Base-by-base conservation (phyloP, 1,140 invertebrate genomes). In the Sarcophaga bullata region DNA sequence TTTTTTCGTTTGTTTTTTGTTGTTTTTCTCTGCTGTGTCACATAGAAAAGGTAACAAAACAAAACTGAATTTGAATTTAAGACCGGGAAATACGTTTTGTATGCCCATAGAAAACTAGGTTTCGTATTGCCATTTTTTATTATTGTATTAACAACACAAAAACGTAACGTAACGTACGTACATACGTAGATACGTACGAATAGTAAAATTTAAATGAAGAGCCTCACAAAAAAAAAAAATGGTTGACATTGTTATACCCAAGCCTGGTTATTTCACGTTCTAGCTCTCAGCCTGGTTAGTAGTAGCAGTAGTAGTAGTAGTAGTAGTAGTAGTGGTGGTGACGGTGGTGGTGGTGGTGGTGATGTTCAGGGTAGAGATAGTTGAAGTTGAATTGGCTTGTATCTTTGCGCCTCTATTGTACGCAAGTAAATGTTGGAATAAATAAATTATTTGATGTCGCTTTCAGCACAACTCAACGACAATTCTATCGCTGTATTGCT, bases 381-480 rank as follows among this genome's bases (percentile, higher is more conserved):
- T 58, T 58, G 54, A 15, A 11, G 52, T 58, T 58, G 8, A 58
- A 15, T 37, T 37, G 25, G 25, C 13, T 68, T 17, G 62, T 68
- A 25, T 68, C 62, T 68, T 10, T 52, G 25, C 25, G 25, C 25
- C 25, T 37, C 62, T 68, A 68, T 68, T 68, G 62, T 68, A 68
- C 62, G n/a, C 19, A 68, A 68, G 62, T 68, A 68, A 68, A 68
- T 68, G 62, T 68, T 37, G 10, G 62, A 68, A 68, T 68, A 68
- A 68, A 68, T 68, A 68, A 68, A 68, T 68, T 68, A 68, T 68
- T 68, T 68, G 9, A 68, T 68, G 62, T 68, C 62, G 62, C 62
- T 68, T 68, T 68, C 62, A 68, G 62, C 62, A 68, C 62, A 68
- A 68, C 62, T 68, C 62, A 68, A 68, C 62, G 19, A 68, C 62